Conservation (phyloP, 2,113 vertebrate genomes). For the Pangasianodon gigas region DNA sequence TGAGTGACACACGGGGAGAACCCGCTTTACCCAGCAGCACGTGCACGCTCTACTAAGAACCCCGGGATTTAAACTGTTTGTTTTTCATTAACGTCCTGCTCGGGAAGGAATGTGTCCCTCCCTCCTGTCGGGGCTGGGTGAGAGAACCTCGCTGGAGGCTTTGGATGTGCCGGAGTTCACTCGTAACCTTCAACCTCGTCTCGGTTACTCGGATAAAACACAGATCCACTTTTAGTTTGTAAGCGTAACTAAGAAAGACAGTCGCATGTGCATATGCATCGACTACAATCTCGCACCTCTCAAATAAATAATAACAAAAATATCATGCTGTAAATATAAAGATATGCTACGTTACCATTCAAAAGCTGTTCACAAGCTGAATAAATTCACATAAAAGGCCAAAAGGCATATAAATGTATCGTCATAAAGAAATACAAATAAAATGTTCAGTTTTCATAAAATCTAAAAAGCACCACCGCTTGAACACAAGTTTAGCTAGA, state of each 20-base stretch:
- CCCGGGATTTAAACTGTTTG: slow-evolving; percentile 75
- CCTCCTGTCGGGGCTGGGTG: slow-evolving; percentile 68
- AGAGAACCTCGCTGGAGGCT: slow-evolving; percentile 65
- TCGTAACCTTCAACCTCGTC: slow-evolving; percentile 23
- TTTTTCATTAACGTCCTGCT: slow-evolving; percentile 77
- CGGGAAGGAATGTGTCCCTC: slow-evolving; percentile 74
- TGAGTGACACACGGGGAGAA: slow-evolving; percentile 54
- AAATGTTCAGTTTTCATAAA: neutral
- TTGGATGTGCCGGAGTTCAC: slow-evolving; percentile 30
- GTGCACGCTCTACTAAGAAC: slow-evolving; percentile 61
- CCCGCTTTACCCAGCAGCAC: slow-evolving; percentile 31
- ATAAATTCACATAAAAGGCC: neutral
- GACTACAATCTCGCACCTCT: neutral
- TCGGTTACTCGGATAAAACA: slow-evolving; percentile 1
- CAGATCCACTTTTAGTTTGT: neutral
- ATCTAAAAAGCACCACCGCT: neutral
- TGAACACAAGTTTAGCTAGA: slow-evolving; percentile 38
- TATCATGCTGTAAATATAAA: neutral
- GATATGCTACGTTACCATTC: neutral
- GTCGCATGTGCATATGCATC: neutral
- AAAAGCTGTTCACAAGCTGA: neutral
- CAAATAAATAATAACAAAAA: neutral
- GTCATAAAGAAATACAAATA: neutral
- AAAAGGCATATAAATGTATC: neutral
- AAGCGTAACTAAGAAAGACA: neutral